phyloP scores from a whole-genome alignment of 2,113 vertebrate genomes.

The Dicentrarchus labrax region DNA sequence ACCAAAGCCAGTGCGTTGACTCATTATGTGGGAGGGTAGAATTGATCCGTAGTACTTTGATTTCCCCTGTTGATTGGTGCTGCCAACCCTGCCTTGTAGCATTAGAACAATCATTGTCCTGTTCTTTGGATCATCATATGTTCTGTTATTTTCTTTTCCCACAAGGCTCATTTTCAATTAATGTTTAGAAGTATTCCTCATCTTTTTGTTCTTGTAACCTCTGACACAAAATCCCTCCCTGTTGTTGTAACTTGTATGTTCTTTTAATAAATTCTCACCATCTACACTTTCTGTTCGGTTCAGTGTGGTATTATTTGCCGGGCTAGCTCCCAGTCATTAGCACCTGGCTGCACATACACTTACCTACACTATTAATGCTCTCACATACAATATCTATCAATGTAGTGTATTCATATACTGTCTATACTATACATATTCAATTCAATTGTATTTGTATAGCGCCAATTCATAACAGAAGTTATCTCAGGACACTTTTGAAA shows the following conservation, averaged over 20 bases:
- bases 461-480: too few species aligned
- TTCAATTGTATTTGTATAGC: too few species aligned
- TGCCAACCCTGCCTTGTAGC: conserved; percentile 91
- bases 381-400: too few species aligned
- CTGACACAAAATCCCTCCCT: conserved; percentile 38
- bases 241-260: conserved; percentile 77
- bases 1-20: conserved; percentile 32
- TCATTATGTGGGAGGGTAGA: conserved; percentile 28
- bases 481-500: too few species aligned
- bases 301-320: not conserved
- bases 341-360: too few species aligned
- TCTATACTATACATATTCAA: too few species aligned
- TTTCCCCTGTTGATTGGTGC: conserved; percentile 63
- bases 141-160: conserved; percentile 18
- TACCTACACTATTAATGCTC: too few species aligned
- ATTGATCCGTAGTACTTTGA: conserved; percentile 46
- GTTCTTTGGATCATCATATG: conserved; percentile 82
- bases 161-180: conserved; percentile 30
- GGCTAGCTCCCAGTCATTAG: too few species aligned
- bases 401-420: too few species aligned
- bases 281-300: not conserved
- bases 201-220: conserved; percentile 52
- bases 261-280: conserved; percentile 81
- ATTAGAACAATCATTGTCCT: conserved; percentile 94
- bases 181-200: conserved; percentile 40